Evolutionary conservation across 2,113 vertebrate genomes (phyloP).

Genomic region (Trogon surrucura): DNA sequence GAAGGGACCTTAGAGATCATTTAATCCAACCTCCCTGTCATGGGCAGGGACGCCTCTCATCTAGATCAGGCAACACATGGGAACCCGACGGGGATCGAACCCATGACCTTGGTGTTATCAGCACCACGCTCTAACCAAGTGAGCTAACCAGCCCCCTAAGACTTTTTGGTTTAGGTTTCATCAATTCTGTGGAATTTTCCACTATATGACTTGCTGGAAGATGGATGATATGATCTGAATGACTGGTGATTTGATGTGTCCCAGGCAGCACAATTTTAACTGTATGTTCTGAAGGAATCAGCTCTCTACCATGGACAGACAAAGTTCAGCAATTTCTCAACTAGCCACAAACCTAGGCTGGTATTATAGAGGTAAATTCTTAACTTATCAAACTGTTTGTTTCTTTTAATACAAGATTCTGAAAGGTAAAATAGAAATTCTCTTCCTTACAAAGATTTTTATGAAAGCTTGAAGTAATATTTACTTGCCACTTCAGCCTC

Average conservation of each 20-base stretch:
- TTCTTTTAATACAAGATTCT: not conserved
- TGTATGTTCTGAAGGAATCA: constrained; percentile 3
- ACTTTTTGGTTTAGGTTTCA: not conserved
- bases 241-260: not conserved
- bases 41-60: too few species aligned
- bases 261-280: constrained; percentile 2
- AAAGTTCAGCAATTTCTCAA: not conserved
- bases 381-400: not conserved
- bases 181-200: constrained; percentile 13
- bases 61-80: too few species aligned
- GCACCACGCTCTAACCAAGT: too few species aligned
- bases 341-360: not conserved
- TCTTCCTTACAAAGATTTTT: not conserved
- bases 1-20: too few species aligned
- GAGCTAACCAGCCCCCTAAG: too few species aligned
- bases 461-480: not conserved
- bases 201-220: not conserved
- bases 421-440: not conserved
- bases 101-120: too few species aligned
- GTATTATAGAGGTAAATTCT: not conserved
- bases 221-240: constrained; percentile 12
- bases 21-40: too few species aligned
- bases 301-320: not conserved
- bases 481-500: not conserved
- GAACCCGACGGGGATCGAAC: too few species aligned